Evolutionary conservation across 2,797 vertebrate species (phyloP).

Genomic region (Enteromius afrohamiltoni): DNA sequence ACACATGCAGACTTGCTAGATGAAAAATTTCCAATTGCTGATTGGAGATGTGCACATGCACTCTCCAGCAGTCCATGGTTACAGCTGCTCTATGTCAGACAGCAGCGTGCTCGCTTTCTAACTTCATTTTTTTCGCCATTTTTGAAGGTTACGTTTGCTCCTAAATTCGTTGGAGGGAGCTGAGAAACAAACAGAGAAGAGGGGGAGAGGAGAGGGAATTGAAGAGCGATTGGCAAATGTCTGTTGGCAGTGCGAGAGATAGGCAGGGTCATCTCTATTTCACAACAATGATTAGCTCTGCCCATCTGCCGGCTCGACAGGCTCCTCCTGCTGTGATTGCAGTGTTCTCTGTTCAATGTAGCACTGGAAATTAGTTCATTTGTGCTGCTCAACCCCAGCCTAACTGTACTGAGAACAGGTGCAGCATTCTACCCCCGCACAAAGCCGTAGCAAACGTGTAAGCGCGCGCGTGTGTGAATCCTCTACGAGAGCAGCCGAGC

Average conservation of each 20-base stretch:
- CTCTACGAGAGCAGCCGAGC: slow-evolving; percentile 43
- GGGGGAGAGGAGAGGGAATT: slow-evolving; percentile 56
- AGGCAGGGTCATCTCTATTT: slow-evolving; percentile 85
- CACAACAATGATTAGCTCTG: slow-evolving; percentile 84
- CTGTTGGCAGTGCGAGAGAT: slow-evolving; percentile 72
- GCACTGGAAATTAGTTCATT: slow-evolving; percentile 81
- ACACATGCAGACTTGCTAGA: slow-evolving; percentile 21
- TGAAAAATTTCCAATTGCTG: slow-evolving; percentile 25
- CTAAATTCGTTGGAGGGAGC: slow-evolving; percentile 67
- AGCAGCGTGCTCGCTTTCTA: slow-evolving; percentile 70
- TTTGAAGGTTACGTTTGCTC: slow-evolving; percentile 59
- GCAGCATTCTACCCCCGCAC: slow-evolving; percentile 67
- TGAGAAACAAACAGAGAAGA: slow-evolving; percentile 59
- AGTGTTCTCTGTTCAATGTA: slow-evolving; percentile 72
- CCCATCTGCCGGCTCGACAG: slow-evolving; percentile 78
- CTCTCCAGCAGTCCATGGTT: slow-evolving; percentile 40
- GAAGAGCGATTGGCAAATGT: slow-evolving; percentile 66
- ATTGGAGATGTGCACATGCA: slow-evolving; percentile 28
- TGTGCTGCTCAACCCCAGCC: slow-evolving; percentile 74
- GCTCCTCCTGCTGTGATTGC: slow-evolving; percentile 80
- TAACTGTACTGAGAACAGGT: slow-evolving; percentile 76
- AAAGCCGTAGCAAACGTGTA: slow-evolving; percentile 50
- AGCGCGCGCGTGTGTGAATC: slow-evolving; percentile 2
- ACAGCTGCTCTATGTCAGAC: slow-evolving; percentile 75
- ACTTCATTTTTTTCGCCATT: slow-evolving; percentile 74